Evolutionary conservation across 2,888 invertebrate genomes (phyloP).

Genomic region (Stictocephala bisonia): DNA sequence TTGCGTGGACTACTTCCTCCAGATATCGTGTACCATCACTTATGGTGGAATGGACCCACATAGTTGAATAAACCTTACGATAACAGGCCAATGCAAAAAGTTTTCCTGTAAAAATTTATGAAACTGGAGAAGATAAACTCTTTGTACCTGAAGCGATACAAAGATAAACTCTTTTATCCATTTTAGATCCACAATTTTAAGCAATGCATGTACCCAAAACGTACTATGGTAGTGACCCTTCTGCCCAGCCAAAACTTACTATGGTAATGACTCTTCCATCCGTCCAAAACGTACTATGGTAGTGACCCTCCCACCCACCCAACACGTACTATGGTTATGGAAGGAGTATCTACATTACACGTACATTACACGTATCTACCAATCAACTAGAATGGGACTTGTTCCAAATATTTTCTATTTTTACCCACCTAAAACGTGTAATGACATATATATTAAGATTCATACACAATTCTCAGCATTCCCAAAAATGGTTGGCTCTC

Average conservation of each 20-base stretch:
- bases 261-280: too few relatives aligned
- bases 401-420: background rate
- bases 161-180: too few relatives aligned
- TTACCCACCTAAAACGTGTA: constrained; percentile 12
- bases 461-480: background rate
- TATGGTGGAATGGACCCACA: constrained; percentile 58
- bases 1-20: constrained; percentile 57
- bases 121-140: constrained; percentile 7
- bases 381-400: background rate
- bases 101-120: background rate
- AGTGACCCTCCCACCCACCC: too few relatives aligned
- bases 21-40: constrained; percentile 49
- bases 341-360: too few relatives aligned
- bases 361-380: too few relatives aligned
- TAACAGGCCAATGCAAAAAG: constrained; percentile 35
- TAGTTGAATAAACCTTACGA: constrained; percentile 48
- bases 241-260: too few relatives aligned
- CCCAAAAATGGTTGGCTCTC: background rate
- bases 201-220: too few relatives aligned
- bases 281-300: too few relatives aligned
- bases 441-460: constrained; percentile 2
- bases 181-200: too few relatives aligned
- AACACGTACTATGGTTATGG: too few relatives aligned
- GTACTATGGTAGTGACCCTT: too few relatives aligned
- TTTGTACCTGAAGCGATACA: too few relatives aligned